These are phyloP conservation scores for Otocyon megalotis DNA, from an alignment of 2,113 vertebrate genomes.

Conservation along the genomic window DNA sequence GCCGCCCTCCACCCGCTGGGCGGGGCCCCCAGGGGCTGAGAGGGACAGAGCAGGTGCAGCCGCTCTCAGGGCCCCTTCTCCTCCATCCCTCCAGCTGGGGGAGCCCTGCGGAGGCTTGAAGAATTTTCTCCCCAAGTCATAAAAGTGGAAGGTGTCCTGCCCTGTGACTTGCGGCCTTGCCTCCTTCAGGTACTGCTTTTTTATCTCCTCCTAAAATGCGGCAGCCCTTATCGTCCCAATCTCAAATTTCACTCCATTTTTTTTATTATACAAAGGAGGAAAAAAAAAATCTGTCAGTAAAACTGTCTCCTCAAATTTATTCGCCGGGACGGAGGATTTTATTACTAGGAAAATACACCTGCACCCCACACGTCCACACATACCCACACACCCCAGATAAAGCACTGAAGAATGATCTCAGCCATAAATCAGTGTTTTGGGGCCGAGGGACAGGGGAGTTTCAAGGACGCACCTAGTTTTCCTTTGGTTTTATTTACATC, in stretches of 20 bases:
- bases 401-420: constrained; percentile 57
- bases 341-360: constrained; percentile 81
- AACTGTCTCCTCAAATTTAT: constrained; percentile 84
- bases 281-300: constrained; percentile 79
- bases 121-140: neutral
- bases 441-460: constrained; percentile 43
- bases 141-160: neutral
- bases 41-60: too few species aligned
- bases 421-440: constrained; percentile 65
- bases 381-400: constrained; percentile 50
- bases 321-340: constrained; percentile 80
- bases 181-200: neutral
- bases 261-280: constrained; percentile 72
- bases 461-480: constrained; percentile 73
- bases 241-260: constrained; percentile 65
- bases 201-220: constrained; percentile 73
- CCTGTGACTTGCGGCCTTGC: accelerated
- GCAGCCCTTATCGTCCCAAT: constrained; percentile 58
- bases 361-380: neutral
- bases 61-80: accelerated
- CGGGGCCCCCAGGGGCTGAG: neutral
- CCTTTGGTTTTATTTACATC: constrained; percentile 34
- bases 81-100: accelerated
- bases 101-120: neutral
- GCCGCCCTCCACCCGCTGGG: accelerated